Conservation (phyloP, 2,113 vertebrate genomes). For the Planiliza haematocheilus region DNA sequence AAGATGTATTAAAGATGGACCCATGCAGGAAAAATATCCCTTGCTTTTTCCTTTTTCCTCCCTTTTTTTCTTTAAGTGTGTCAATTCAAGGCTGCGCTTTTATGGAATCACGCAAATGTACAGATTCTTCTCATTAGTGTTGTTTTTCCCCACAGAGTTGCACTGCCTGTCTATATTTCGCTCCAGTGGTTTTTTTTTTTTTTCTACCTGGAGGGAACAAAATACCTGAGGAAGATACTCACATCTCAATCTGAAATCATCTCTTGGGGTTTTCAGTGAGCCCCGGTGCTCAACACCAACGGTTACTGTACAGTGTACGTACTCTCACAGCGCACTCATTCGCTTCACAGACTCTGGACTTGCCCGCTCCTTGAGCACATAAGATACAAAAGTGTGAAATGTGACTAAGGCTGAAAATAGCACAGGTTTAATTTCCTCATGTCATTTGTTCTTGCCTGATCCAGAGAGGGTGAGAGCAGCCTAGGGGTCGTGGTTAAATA, state of each 20-base stretch:
- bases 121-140: background rate
- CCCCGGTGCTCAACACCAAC: slow-evolving; percentile 18
- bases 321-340: background rate
- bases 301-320: background rate
- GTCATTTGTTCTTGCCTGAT: slow-evolving; percentile 73
- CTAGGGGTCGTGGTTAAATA: slow-evolving; percentile 61
- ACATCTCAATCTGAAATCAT: slow-evolving; percentile 11
- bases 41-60: too few relatives aligned
- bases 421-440: slow-evolving; percentile 71
- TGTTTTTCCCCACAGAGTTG: background rate
- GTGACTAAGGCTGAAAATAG: slow-evolving; percentile 67
- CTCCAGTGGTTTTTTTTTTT: slow-evolving; percentile 18
- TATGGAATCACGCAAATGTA: background rate
- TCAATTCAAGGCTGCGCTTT: too few relatives aligned
- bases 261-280: background rate
- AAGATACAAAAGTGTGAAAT: slow-evolving; percentile 54
- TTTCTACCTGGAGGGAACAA: slow-evolving; percentile 18
- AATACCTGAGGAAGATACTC: slow-evolving; percentile 4
- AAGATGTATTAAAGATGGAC: too few relatives aligned
- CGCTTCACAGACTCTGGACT: slow-evolving; percentile 21
- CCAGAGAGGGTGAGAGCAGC: slow-evolving; percentile 48
- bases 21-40: too few relatives aligned
- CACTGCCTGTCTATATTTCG: background rate
- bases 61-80: too few relatives aligned
- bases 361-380: slow-evolving; percentile 26